Conservation (phyloP, 1,140 invertebrate species). For the Choristoneura fumiferana region DNA sequence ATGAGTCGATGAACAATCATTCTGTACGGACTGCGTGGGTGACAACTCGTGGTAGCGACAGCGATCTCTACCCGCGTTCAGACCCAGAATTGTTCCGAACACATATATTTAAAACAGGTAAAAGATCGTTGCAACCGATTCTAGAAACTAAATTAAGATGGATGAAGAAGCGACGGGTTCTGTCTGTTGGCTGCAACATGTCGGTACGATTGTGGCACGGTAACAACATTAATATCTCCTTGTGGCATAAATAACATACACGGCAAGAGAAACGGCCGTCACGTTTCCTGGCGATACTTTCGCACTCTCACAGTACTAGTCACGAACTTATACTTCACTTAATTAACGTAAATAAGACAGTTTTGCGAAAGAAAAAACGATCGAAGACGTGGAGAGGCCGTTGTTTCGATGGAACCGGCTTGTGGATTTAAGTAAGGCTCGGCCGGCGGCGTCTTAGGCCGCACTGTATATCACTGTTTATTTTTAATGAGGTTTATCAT, state of each 20-base stretch:
- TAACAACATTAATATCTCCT: conserved; percentile 25
- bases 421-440: conserved; percentile 46
- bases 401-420: conserved; percentile 60
- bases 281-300: conserved; percentile 40
- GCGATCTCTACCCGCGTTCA: too few species aligned
- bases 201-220: not conserved
- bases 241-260: conserved; percentile 46
- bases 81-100: too few species aligned
- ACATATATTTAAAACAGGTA: too few species aligned
- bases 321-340: conserved; percentile 77
- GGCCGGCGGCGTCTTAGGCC: conserved; percentile 44
- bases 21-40: too few species aligned
- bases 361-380: conserved; percentile 69
- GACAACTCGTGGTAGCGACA: too few species aligned
- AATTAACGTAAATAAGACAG: conserved; percentile 77
- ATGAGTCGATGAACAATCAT: too few species aligned
- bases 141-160: too few species aligned
- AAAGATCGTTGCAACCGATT: too few species aligned
- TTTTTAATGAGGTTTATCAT: conserved; percentile 65
- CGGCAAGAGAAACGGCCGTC: conserved; percentile 33
- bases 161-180: too few species aligned
- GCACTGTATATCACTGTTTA: conserved; percentile 64
- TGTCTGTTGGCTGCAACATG: too few species aligned
- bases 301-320: conserved; percentile 64
- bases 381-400: conserved; percentile 44